These are phyloP conservation scores for Vipera ursinii DNA, from an alignment of 2,797 vertebrate species.

Conservation along the genomic window DNA sequence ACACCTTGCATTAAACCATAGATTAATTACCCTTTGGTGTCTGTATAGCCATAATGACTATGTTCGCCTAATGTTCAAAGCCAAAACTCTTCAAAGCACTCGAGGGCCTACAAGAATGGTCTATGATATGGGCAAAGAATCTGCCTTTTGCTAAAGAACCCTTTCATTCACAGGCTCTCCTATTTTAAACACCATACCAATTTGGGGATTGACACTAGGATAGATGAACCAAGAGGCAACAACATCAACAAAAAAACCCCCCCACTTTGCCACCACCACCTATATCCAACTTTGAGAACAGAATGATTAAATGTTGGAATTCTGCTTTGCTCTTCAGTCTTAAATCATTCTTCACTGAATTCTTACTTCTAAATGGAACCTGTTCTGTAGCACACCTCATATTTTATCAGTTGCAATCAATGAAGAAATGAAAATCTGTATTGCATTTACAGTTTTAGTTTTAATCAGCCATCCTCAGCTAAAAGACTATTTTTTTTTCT, in stretches of 20 bases:
- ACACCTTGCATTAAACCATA: no score
- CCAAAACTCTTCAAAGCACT: no score
- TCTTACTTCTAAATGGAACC: background rate
- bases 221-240: background rate
- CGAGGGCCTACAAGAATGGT: no score
- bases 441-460: background rate
- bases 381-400: background rate
- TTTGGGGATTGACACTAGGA: no score
- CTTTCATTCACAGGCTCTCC: background rate
- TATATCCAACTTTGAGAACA: background rate
- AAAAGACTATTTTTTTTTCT: background rate
- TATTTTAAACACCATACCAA: background rate
- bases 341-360: background rate
- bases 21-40: no score
- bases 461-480: background rate
- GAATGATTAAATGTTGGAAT: background rate
- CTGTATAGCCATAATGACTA: no score
- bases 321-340: background rate
- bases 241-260: no score
- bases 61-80: no score
- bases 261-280: background rate
- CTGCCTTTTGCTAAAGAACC: no score
- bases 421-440: background rate
- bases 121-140: no score
- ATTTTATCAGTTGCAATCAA: background rate